Evolutionary conservation across 2,888 invertebrate species (phyloP), one percentile per base, ranked within the genome.

Genomic region (Thelaira solivaga): DNA sequence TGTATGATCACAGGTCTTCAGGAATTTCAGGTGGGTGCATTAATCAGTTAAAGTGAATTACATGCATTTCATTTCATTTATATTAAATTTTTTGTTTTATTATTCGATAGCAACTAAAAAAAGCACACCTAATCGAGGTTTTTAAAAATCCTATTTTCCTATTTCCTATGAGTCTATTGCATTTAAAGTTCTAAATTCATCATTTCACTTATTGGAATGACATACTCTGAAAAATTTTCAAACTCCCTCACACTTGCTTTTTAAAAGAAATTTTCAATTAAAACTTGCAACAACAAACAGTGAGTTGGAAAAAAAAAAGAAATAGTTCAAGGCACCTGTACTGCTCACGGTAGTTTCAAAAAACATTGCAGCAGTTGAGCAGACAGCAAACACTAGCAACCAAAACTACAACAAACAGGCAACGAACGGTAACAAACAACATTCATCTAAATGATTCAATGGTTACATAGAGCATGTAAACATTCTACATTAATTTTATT

Each of bases 391-490:
- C 49, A 26, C 41, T 20, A 55, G 18, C 31, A 59, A 31, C 65
- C 65, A 51, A 51, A 59, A 59, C 67, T 61, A 41, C 68, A 76
- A 34, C n/a, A n/a, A n/a, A n/a, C n/a, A n/a, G n/a, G n/a, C n/a
- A n/a, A n/a, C n/a, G 59, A 65, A 49, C 62, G 74, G 29, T 59
- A 72, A 72, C 73, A 68, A 71, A 67, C 71, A 79, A 76, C 69
- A 74, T 77, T 74, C 69, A 72, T 72, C 72, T 80, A 72, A 73
- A 80, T 80, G 80, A 76, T 77, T 71, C 69, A 71, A 76, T 80
- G 80, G 80, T 71, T 78, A 80, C 81, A 80, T 26, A 80, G 80
- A 81, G 80, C 81, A 74, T 78, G 74, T 74, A 78, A 78, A 78
- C 78, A 74, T 74, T 65, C 47, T 53, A 74, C 78, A 78, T 78